These are phyloP conservation scores for Ramphastos sulfuratus DNA, from an alignment of 2,113 vertebrate genomes.

Conservation along the genomic window DNA sequence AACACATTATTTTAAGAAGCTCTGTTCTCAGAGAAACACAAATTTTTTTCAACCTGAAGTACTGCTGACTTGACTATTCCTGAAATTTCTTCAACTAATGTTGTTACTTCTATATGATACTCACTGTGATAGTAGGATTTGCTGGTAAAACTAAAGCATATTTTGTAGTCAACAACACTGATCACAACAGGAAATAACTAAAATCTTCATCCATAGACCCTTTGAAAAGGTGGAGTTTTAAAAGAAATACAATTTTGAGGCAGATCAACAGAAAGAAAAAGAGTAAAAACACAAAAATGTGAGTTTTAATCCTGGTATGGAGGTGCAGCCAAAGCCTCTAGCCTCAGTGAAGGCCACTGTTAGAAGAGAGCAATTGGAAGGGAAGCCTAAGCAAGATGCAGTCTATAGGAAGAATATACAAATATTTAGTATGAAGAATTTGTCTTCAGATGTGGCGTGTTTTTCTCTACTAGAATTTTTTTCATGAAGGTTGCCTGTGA, in stretches of 20 bases:
- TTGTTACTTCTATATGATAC: neutral
- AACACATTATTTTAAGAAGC: neutral
- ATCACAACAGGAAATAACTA: neutral
- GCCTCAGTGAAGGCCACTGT: neutral
- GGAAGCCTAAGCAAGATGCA: neutral
- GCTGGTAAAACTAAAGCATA: neutral
- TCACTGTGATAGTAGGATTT: neutral
- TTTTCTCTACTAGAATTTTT: neutral
- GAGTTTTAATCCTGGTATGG: neutral
- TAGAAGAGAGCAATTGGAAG: neutral
- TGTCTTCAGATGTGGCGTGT: neutral
- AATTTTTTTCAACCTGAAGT: neutral
- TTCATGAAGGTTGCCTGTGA: fast-evolving
- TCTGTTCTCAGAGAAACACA: neutral
- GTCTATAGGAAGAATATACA: neutral
- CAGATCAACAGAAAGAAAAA: neutral
- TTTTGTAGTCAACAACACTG: neutral
- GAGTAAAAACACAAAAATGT: neutral
- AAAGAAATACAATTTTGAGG: neutral
- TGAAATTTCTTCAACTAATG: neutral
- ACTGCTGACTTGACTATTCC: neutral
- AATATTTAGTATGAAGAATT: neutral
- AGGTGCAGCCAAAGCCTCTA: neutral
- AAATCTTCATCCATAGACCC: neutral
- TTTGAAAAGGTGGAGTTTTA: neutral